Evolutionary conservation across 1,140 invertebrate species (phyloP).

Genomic region (Carposina sasakii): DNA sequence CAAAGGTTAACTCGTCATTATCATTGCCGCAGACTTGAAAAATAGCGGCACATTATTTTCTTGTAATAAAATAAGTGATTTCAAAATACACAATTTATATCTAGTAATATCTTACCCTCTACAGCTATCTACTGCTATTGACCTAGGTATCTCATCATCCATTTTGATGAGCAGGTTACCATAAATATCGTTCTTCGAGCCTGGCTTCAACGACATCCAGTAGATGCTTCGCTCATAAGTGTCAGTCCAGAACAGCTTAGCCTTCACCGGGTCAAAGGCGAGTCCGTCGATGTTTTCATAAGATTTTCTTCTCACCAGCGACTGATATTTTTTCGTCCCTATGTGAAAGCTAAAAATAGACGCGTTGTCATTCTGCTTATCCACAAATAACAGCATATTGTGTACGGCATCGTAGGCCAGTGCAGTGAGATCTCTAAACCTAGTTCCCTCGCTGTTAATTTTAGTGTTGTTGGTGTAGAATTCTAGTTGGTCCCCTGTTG

Average conservation of each 20-base stretch:
- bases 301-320: conserved; percentile 43
- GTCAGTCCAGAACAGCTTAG: conserved; percentile 81
- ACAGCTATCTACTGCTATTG: conserved; percentile 89
- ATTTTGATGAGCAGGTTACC: conserved; percentile 68
- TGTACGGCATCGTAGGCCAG: conserved; percentile 78
- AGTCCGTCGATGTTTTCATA: conserved; percentile 73
- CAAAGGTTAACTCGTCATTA: too few relatives aligned
- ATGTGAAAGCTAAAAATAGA: conserved; percentile 77
- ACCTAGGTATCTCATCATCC: conserved; percentile 77
- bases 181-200: conserved; percentile 44
- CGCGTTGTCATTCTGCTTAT: conserved; percentile 73
- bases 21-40: too few relatives aligned
- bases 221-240: conserved; percentile 76
- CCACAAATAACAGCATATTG: conserved; percentile 77
- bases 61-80: too few relatives aligned
- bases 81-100: too few relatives aligned
- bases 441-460: conserved; percentile 63
- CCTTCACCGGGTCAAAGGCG: conserved; percentile 76
- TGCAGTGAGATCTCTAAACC: conserved; percentile 74
- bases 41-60: too few relatives aligned
- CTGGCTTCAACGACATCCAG: conserved; percentile 64
- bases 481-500: conserved; percentile 75
- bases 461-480: conserved; percentile 76
- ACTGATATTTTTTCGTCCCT: conserved; percentile 51
- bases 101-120: conserved; percentile 78